Percentiles rank a stretch among this genome's conserved stretches.
Evolutionary conservation across 2,888 invertebrate species (phyloP).

Genomic region (Operophtera brumata): DNA sequence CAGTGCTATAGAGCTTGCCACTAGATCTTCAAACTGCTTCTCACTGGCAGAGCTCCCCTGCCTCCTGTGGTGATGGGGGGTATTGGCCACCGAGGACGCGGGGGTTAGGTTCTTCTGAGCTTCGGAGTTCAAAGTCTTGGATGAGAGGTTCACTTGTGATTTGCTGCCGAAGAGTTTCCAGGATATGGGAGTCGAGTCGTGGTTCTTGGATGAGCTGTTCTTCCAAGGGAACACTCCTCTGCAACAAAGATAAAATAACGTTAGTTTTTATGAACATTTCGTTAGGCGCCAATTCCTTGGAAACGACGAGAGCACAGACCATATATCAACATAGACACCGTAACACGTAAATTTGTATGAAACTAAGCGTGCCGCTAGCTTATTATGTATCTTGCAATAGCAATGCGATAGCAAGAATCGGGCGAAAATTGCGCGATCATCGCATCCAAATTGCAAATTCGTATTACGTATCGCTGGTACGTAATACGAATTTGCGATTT

Average conservation of each 20-base stretch:
- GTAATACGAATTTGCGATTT: no score
- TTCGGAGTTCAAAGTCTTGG: constrained; percentile 55
- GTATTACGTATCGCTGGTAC: no score
- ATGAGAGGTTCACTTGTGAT: constrained; percentile 59
- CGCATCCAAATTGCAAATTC: no score
- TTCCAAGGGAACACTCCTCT: constrained; percentile 81
- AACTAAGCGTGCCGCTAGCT: no score
- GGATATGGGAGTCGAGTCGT: constrained; percentile 51
- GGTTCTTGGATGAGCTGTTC: constrained; percentile 57
- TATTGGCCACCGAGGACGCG: constrained; percentile 62
- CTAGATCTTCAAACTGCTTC: constrained; percentile 80
- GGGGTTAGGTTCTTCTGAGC: constrained; percentile 61
- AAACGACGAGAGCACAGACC: no score
- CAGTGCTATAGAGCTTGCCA: constrained; percentile 86
- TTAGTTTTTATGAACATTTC: no score
- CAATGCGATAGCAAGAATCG: no score
- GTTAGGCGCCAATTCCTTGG: no score
- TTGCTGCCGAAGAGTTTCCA: constrained; percentile 73
- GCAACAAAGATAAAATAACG: constrained; percentile 50
- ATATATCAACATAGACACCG: no score
- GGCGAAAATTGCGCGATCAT: no score
- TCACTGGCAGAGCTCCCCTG: constrained; percentile 77
- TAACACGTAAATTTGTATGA: no score
- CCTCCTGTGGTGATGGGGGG: constrained; percentile 70
- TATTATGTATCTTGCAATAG: no score